Base-by-base conservation (phyloP, 2,888 invertebrate species). In the Clitarchus hookeri region DNA sequence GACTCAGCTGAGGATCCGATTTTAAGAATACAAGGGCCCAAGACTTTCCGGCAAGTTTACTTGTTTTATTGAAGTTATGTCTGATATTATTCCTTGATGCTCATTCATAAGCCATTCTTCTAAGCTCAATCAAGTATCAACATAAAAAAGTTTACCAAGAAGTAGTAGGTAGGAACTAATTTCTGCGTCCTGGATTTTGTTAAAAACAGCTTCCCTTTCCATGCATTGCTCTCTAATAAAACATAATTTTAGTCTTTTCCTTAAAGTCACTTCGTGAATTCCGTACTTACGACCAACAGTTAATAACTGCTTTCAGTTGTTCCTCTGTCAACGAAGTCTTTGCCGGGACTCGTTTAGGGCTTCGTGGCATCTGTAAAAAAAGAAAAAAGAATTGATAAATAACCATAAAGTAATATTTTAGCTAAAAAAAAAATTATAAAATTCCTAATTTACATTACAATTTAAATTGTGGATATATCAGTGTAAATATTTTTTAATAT, bases 1-100 rank as follows among this genome's bases (percentile, higher is more conserved):
- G 44, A 9, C 82, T 82, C 19, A 26, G 82, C 44, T 82, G 82
- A 82, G 82, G 82, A 82, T 6, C n/a, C 44, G 1, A 8, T 16
- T 82, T 82, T 82, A 82, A 82, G 82, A 82, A 82, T 8, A 8
- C 16, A 19, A 82, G 27, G 6, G 82, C 82, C 2, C 82, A 82
- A 19, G 6, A 8, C 82, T 82, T 82, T 82, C 82, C 82, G 12
- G 82, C 26, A 82, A 27, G 44, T 82, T 82, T 82, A 1, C 0
- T 82, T 82, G 82, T 82, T 82, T 27, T 8, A 82, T 82, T 82
- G n/a, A 82, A 82, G 19, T 82, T 82, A 82, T 82, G 82, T 16
- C 8, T 82, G 1, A 27, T 82, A 19, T 27, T 82, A 19, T 27
- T 82, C 44, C 27, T 82, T 11, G 6, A 8, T 9, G 82, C 27